phyloP scores from a whole-genome alignment of 2,888 invertebrate genomes.

The Yponomeuta sedellus region DNA sequence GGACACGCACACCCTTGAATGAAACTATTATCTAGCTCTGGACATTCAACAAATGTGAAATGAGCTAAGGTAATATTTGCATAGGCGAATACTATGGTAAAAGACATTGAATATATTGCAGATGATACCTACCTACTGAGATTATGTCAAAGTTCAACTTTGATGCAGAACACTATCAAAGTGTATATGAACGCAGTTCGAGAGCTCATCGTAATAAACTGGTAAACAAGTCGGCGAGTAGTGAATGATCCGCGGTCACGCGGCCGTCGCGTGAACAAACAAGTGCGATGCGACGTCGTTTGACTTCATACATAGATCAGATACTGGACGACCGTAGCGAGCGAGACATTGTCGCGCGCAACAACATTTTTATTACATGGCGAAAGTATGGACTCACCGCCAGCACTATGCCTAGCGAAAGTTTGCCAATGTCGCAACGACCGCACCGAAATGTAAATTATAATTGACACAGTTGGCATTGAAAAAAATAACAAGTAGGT shows the following conservation, averaged over 20 bases:
- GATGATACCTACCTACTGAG: too few relatives aligned
- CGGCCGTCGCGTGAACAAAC: constrained; percentile 69
- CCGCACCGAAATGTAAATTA: constrained; percentile 11
- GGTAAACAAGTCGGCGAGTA: constrained; percentile 11
- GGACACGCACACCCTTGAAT: too few relatives aligned
- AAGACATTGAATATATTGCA: too few relatives aligned
- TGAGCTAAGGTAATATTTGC: too few relatives aligned
- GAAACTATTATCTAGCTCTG: too few relatives aligned
- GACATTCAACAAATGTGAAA: too few relatives aligned
- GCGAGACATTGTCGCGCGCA: background rate
- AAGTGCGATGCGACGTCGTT: constrained; percentile 52
- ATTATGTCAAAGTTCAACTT: background rate
- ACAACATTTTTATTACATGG: constrained; percentile 27
- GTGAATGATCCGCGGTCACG: constrained; percentile 41
- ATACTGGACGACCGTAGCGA: constrained; percentile 4
- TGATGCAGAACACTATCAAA: background rate
- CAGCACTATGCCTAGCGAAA: constrained; percentile 19
- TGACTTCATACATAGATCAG: background rate
- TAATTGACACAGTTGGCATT: background rate
- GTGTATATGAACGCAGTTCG: constrained; percentile 4
- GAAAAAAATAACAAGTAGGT: background rate
- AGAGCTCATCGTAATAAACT: constrained; percentile 5
- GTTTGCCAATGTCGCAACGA: constrained; percentile 9
- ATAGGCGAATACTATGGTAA: too few relatives aligned
- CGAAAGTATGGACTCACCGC: constrained; percentile 55